phyloP scores from a whole-genome alignment of 2,797 vertebrate genomes.

The Gastrophryne carolinensis region DNA sequence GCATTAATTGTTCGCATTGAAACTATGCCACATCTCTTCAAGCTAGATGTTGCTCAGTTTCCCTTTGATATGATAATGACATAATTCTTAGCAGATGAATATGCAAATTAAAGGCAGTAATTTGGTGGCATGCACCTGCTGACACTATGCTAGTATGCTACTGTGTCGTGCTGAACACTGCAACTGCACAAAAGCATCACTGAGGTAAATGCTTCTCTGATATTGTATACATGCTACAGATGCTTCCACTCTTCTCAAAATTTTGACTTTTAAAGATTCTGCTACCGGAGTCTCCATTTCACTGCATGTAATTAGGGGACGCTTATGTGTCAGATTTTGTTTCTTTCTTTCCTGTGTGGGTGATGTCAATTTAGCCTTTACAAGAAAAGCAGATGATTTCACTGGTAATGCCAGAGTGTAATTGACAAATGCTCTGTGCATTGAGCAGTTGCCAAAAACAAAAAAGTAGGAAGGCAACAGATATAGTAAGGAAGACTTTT shows the following conservation, averaged over 20 bases:
- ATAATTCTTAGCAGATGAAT: constrained; percentile 97
- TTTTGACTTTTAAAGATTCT: constrained; percentile 75
- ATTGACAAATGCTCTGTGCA: constrained; percentile 64
- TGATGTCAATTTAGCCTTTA: constrained; percentile 31
- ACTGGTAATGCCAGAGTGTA: constrained; percentile 68
- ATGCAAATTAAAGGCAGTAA: constrained; percentile 95
- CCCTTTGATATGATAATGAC: constrained; percentile 99
- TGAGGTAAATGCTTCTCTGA: constrained; percentile 84
- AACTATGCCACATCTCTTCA: constrained; percentile 96
- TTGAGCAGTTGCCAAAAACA: background rate
- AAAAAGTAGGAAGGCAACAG: background rate
- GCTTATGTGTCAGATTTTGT: constrained; percentile 67
- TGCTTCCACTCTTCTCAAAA: constrained; percentile 84
- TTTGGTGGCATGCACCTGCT: constrained; percentile 99
- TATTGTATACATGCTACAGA: constrained; percentile 82
- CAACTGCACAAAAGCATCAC: constrained; percentile 80
- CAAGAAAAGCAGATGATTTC: constrained; percentile 68
- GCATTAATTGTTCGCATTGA: constrained; percentile 99
- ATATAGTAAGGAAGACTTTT: background rate
- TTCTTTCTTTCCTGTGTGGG: constrained; percentile 13
- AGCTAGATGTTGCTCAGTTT: constrained; percentile 92
- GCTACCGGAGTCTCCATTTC: constrained; percentile 72
- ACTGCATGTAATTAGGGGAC: constrained; percentile 78
- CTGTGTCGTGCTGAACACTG: constrained; percentile 78
- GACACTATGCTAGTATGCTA: constrained; percentile 87